Evolutionary conservation across 2,113 vertebrate species (phyloP).

Genomic region (Morone chrysops): DNA sequence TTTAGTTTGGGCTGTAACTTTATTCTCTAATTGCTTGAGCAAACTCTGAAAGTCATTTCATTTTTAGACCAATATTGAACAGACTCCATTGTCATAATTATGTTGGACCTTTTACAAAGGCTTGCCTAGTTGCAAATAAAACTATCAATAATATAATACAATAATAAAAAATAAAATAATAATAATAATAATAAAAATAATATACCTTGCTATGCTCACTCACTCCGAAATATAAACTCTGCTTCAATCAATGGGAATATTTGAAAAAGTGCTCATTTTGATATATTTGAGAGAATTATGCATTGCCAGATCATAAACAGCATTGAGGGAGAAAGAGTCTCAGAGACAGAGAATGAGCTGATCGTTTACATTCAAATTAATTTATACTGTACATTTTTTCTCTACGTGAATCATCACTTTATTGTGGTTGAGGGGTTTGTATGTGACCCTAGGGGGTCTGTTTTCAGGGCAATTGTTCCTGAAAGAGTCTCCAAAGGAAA

Average conservation of each 20-base stretch:
- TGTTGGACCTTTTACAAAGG: slow-evolving; percentile 48
- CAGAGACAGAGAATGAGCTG: neutral
- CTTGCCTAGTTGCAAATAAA: slow-evolving; percentile 35
- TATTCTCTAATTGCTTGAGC: slow-evolving; percentile 22
- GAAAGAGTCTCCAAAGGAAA: neutral
- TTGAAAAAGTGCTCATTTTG: slow-evolving; percentile 40
- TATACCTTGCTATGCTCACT: slow-evolving; percentile 35
- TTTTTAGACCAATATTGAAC: slow-evolving; percentile 25
- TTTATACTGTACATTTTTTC: neutral
- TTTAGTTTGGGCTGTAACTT: slow-evolving; percentile 44
- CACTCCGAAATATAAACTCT: slow-evolving; percentile 19
- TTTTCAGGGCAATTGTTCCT: neutral
- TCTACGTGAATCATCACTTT: slow-evolving; percentile 5
- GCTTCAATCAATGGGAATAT: slow-evolving; percentile 40
- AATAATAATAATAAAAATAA: no score
- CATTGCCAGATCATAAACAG: slow-evolving; percentile 2
- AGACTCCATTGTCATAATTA: slow-evolving; percentile 47
- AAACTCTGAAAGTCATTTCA: slow-evolving; percentile 44
- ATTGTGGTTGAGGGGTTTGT: neutral
- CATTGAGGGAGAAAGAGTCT: neutral
- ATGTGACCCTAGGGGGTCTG: neutral
- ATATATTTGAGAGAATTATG: slow-evolving; percentile 34
- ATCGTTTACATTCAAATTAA: slow-evolving; percentile 13
- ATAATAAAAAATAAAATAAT: no score
- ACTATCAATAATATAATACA: no score